Evolutionary conservation across 2,113 vertebrate species (phyloP).

Genomic region (Alaudala cheleensis): DNA sequence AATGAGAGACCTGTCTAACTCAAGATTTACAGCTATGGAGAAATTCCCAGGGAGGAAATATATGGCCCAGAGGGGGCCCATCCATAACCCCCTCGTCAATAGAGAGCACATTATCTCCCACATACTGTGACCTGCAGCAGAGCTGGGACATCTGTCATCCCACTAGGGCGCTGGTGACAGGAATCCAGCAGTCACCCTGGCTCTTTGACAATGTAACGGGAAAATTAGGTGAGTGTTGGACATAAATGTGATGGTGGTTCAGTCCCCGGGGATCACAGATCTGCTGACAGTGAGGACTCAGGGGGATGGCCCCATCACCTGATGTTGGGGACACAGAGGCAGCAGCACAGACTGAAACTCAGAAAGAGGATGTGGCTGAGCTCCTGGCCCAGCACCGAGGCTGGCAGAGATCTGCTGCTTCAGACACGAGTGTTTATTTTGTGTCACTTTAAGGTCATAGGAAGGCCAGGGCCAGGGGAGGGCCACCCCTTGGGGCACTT

Average conservation of each 20-base stretch:
- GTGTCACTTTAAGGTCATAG: background rate
- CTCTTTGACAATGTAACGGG: background rate
- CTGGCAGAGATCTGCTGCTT: background rate
- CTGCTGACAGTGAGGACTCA: background rate
- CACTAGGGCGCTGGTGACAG: background rate
- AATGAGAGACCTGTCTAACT: background rate
- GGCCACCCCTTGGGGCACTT: accelerated
- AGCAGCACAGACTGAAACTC: background rate
- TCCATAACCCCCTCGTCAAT: conserved; percentile 19
- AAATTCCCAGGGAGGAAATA: background rate
- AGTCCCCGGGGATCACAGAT: background rate
- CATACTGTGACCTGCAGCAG: background rate
- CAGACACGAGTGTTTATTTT: background rate
- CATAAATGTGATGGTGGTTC: background rate
- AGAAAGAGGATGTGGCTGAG: background rate
- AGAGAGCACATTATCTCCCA: conserved; percentile 13
- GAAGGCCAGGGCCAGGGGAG: background rate
- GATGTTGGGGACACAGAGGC: background rate
- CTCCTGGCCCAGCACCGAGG: accelerated
- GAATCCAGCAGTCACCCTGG: background rate
- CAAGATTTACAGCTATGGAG: background rate
- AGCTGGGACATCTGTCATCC: background rate
- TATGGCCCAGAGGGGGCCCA: background rate
- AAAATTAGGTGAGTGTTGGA: background rate
- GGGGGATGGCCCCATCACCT: accelerated